These are phyloP conservation scores for Prolemur simus DNA, from an alignment of 2,113 vertebrate genomes.

Conservation along the genomic window DNA sequence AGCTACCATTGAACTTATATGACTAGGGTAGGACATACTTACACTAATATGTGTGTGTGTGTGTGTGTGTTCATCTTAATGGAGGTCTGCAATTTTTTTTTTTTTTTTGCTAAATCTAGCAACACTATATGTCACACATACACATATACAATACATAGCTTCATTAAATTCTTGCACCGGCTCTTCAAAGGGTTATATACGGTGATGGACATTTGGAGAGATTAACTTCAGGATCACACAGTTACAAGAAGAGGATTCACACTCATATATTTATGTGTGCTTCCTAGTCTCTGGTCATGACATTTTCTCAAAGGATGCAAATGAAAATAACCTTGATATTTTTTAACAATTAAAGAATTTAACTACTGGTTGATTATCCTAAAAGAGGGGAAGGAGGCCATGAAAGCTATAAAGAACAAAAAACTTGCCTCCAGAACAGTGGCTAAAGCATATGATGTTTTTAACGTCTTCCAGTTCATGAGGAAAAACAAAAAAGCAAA, in stretches of 20 bases:
- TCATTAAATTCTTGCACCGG: not conserved
- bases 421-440: conserved; percentile 37
- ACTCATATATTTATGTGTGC: not conserved
- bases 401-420: conserved; percentile 30
- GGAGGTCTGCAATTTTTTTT: not conserved
- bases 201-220: not conserved
- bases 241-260: not conserved
- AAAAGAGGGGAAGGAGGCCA: not conserved
- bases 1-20: not conserved
- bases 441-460: conserved; percentile 53
- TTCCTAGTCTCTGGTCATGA: too few relatives aligned
- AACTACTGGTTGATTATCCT: conserved; percentile 1
- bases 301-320: not conserved
- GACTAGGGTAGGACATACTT: not conserved
- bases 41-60: not conserved
- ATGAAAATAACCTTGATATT: conserved; percentile 8
- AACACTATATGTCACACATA: not conserved
- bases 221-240: not conserved
- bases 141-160: not conserved
- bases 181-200: not conserved
- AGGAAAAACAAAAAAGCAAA: conserved; percentile 55
- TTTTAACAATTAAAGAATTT: conserved; percentile 32
- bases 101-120: not conserved
- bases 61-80: not conserved
- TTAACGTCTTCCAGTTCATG: conserved; percentile 70